Conservation (phyloP, 2,888 invertebrate species). For the Pandemis heparana region DNA sequence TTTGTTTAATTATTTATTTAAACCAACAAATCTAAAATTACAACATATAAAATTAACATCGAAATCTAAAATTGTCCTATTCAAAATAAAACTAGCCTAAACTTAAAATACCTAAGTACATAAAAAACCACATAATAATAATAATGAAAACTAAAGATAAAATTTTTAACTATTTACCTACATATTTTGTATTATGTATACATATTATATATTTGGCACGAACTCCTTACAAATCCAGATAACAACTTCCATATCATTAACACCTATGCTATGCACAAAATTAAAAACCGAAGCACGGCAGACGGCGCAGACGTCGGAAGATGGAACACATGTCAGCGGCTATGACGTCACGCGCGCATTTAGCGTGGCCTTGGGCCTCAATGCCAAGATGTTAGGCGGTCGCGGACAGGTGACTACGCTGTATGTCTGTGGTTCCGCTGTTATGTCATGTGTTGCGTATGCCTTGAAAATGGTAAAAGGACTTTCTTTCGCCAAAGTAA, state of each 20-base stretch:
- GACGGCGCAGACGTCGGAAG: neutral
- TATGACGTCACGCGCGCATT: slow-evolving; percentile 75
- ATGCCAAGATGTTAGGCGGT: slow-evolving; percentile 76
- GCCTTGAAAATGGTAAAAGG: neutral
- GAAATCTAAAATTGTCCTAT: too few relatives aligned
- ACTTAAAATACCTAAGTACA: too few relatives aligned
- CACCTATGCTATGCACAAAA: slow-evolving; percentile 2
- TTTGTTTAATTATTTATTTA: too few relatives aligned
- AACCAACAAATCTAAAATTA: too few relatives aligned
- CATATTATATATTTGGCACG: too few relatives aligned
- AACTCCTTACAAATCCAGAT: neutral
- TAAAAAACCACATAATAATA: too few relatives aligned
- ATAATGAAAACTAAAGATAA: too few relatives aligned
- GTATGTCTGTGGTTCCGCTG: neutral
- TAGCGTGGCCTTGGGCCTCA: slow-evolving; percentile 77
- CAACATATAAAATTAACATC: too few relatives aligned
- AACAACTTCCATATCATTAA: neutral
- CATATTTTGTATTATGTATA: too few relatives aligned
- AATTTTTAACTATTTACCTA: too few relatives aligned
- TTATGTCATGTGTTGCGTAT: neutral
- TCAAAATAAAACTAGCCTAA: too few relatives aligned
- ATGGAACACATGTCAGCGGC: slow-evolving; percentile 45
- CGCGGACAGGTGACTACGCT: slow-evolving; percentile 34
- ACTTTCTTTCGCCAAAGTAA: neutral
- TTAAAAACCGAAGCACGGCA: slow-evolving; percentile 8